Base-by-base conservation (phyloP, 2,797 vertebrate species). In the Eospalax fontanierii region DNA sequence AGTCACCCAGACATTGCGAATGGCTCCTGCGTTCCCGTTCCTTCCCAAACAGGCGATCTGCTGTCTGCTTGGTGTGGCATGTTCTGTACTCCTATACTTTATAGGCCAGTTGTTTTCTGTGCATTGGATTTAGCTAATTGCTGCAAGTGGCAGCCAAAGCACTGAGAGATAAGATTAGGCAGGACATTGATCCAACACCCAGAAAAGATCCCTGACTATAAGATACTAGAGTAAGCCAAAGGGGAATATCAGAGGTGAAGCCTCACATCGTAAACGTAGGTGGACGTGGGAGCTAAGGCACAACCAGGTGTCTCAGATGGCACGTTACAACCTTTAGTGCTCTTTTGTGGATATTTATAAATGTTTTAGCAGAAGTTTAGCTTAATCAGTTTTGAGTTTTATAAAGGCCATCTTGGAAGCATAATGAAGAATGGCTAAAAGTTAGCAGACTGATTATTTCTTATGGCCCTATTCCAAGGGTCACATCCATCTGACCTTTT, bases 361-460 rank as follows among this genome's bases (percentile, higher is more conserved):
- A 14, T 40, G 12, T 80, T 68, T 88, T 26, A 82, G 63, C 24
- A 74, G n/a, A 16, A 6, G 74, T 86, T 43, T 74, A 73, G 30
- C 26, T 91, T 59, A 65, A 71, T 93, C 22, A 26, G 30, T 95
- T 90, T 93, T 22, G 84, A 38, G 74, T 94, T 96, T 86, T 70
- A 38, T 81, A 75, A 91, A 66, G 40, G 74, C 65, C 7, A 66
- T 22, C 35, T 89, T 78, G 70, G 26, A 80, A 86, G 35, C 28
- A 91, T 35, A 92, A 59, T 82, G 59, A 70, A 74, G 11, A 73
- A 75, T 7, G 21, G n/a, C 50, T 75, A 40, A 38, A 40, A 46
- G 28, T 61, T 43, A 18, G 18, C 8, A 43, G 28, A 65, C 46
- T 2, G 71, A 24, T 38, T 30, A 14, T 91, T 93, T 93, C 78